phyloP scores from a whole-genome alignment of 92 coral and sea anemone species.

The Porites rus region DNA sequence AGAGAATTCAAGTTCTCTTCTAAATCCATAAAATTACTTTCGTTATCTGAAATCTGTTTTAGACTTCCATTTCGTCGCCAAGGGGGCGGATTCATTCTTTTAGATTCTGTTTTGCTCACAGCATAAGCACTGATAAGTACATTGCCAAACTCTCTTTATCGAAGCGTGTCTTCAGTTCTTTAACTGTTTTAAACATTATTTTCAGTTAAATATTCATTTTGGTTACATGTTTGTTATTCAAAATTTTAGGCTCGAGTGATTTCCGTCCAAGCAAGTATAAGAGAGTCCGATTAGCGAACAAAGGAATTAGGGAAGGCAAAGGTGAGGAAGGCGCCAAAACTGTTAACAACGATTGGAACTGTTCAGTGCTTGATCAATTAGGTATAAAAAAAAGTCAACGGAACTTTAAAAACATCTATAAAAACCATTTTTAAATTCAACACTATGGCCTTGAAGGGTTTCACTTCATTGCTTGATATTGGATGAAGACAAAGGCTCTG shows the following conservation, averaged over 20 bases:
- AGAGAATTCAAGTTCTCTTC: background rate
- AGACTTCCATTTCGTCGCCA: conserved; percentile 37
- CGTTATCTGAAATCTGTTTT: conserved; percentile 4
- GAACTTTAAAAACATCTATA: background rate
- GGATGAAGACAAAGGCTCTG: too few relatives aligned
- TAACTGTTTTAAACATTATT: too few relatives aligned
- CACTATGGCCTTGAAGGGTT: background rate
- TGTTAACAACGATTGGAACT: too few relatives aligned
- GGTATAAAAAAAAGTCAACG: background rate
- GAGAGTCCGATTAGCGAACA: background rate
- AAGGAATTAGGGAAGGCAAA: background rate
- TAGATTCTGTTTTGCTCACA: background rate
- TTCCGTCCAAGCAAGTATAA: background rate
- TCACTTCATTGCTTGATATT: background rate
- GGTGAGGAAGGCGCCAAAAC: background rate
- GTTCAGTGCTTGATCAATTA: too few relatives aligned
- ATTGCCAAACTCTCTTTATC: background rate
- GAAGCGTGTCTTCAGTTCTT: background rate
- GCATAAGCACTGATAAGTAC: background rate
- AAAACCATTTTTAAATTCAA: background rate
- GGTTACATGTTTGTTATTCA: background rate
- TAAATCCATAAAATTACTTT: background rate
- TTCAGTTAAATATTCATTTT: conserved; percentile 18
- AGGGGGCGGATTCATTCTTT: background rate
- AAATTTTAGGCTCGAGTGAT: background rate